These are phyloP conservation scores for Peucedramus taeniatus DNA, from an alignment of 2,113 vertebrate genomes.

Conservation along the genomic window DNA sequence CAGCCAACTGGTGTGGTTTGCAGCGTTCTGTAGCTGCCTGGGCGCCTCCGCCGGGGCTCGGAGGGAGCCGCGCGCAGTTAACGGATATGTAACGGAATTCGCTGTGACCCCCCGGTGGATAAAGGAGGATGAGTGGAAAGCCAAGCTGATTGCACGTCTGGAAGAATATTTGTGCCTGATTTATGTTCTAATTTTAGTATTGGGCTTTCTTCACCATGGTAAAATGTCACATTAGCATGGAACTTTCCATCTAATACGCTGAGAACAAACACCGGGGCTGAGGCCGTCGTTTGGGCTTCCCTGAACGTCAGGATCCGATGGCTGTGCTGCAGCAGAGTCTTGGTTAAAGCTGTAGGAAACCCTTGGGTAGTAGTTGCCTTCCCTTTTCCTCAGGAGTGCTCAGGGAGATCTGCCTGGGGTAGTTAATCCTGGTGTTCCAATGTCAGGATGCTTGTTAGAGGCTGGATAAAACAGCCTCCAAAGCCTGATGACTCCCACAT, in stretches of 20 bases:
- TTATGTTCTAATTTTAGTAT: slow-evolving; percentile 70
- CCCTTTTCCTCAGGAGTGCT: not conserved
- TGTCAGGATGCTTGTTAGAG: accelerated
- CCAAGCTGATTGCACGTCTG: slow-evolving; percentile 56
- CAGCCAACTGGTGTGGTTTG: not conserved
- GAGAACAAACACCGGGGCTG: not conserved
- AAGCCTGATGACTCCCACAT: not conserved
- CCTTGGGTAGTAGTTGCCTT: accelerated
- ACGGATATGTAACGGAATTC: not conserved
- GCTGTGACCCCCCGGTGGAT: not conserved
- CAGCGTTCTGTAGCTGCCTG: not conserved
- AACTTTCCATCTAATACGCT: slow-evolving; percentile 4
- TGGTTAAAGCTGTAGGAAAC: not conserved
- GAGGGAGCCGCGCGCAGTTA: not conserved
- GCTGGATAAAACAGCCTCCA: not conserved
- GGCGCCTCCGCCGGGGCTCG: not conserved
- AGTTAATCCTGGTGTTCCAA: accelerated
- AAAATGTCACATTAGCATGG: slow-evolving; percentile 74
- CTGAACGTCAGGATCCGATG: not conserved
- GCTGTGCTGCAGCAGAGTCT: not conserved
- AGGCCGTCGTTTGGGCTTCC: not conserved
- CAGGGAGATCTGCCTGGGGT: not conserved
- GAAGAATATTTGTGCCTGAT: slow-evolving; percentile 68
- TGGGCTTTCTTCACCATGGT: slow-evolving; percentile 55
- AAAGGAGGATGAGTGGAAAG: slow-evolving; percentile 52